A percentile compares a stretch with the other conserved stretches of the same genome.
Conservation (phyloP, 2,113 vertebrate genomes). For the Grallaria varia region DNA sequence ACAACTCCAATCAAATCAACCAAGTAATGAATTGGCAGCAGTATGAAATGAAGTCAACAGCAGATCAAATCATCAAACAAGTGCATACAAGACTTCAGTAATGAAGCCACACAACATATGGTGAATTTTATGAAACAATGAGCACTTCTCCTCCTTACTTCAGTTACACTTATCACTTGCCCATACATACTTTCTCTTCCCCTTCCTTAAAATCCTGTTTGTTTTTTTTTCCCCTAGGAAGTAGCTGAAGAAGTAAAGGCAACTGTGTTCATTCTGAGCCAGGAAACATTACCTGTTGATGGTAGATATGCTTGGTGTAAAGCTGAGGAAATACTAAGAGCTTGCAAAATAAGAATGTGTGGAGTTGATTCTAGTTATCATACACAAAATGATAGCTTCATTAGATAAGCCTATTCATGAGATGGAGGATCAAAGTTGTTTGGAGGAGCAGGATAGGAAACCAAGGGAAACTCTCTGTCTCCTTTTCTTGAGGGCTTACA, state of each 20-base stretch:
- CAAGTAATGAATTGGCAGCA: not conserved
- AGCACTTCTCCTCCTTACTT: not conserved
- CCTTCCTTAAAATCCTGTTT: not conserved
- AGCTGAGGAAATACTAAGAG: not conserved
- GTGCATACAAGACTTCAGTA: not conserved
- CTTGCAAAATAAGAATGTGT: not conserved
- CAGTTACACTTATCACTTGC: not conserved
- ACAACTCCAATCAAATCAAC: not conserved
- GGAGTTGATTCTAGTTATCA: not conserved
- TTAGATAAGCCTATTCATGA: not conserved
- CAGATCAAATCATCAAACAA: slow-evolving; percentile 6
- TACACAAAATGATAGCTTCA: not conserved
- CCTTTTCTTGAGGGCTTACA: not conserved
- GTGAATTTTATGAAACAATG: slow-evolving; percentile 2
- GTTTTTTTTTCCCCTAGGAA: not conserved
- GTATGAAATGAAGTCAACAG: not conserved
- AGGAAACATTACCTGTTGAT: not conserved
- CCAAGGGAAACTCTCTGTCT: not conserved
- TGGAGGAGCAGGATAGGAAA: not conserved
- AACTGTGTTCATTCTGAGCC: not conserved
- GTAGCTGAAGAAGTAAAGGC: not conserved
- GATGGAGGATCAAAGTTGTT: not conserved
- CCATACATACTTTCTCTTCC: not conserved
- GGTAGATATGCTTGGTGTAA: not conserved
- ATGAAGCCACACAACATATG: not conserved